Evolutionary conservation across 2,888 invertebrate species (phyloP).

Genomic region (Danaus chrysippus): DNA sequence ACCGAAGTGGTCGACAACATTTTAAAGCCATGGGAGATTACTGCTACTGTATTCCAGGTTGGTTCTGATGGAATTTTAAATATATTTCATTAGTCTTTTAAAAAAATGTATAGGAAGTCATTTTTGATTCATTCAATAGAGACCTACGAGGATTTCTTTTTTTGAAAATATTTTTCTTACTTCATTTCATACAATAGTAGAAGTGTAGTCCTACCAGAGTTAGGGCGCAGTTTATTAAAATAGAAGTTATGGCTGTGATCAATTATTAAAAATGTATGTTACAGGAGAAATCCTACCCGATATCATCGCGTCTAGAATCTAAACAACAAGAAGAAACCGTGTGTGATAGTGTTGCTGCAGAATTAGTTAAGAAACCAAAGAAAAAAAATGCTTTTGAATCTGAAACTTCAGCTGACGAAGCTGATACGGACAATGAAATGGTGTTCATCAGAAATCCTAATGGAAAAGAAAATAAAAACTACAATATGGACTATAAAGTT

Average conservation of each 20-base stretch:
- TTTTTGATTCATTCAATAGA: too few relatives aligned
- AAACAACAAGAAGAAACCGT: conserved; percentile 48
- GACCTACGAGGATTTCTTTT: too few relatives aligned
- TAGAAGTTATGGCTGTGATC: too few relatives aligned
- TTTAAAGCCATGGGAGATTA: conserved; percentile 85
- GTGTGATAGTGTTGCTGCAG: conserved; percentile 40
- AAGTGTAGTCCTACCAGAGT: too few relatives aligned
- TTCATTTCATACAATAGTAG: too few relatives aligned
- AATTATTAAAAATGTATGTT: conserved; percentile 25
- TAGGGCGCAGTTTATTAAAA: too few relatives aligned
- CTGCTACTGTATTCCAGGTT: conserved; percentile 81
- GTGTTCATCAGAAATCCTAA: conserved; percentile 75
- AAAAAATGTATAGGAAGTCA: too few relatives aligned
- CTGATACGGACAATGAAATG: conserved; percentile 79
- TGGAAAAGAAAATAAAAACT: conserved; percentile 52
- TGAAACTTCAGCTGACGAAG: conserved; percentile 80
- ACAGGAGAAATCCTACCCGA: conserved; percentile 79
- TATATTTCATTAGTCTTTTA: too few relatives aligned
- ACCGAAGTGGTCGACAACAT: conserved; percentile 83
- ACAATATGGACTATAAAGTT: conserved; percentile 58
- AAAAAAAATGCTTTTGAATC: conserved; percentile 71
- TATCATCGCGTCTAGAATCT: conserved; percentile 66
- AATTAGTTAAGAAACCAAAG: conserved; percentile 48
- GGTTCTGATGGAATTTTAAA: background rate
- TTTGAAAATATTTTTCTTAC: too few relatives aligned